Conservation (phyloP, 1,140 invertebrate genomes). For the Brachionus plicatilis region DNA sequence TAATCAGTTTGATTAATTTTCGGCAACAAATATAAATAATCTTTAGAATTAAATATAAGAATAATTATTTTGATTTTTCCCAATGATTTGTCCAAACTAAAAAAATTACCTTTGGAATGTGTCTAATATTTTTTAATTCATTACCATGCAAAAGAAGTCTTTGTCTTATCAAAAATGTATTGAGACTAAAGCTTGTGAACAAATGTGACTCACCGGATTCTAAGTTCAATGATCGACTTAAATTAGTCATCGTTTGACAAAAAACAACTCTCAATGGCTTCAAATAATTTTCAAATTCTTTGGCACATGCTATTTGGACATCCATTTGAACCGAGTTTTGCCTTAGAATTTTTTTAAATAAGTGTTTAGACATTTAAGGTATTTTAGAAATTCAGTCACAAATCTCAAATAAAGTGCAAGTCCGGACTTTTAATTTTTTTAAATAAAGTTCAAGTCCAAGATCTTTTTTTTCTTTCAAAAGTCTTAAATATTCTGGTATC, state of each 20-base stretch:
- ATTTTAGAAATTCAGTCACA: no score
- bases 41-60: background rate
- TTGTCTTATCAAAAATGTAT: conserved; percentile 69
- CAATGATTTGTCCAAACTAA: background rate
- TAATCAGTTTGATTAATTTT: background rate
- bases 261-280: conserved; percentile 4
- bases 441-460: no score
- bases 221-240: background rate
- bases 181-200: conserved; percentile 63
- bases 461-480: no score
- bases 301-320: conserved; percentile 54
- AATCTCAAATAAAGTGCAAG: no score
- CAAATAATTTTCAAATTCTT: conserved; percentile 42
- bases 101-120: conserved; percentile 69
- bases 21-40: background rate
- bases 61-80: background rate
- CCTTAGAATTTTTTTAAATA: conserved; percentile 46
- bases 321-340: conserved; percentile 72
- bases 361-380: background rate
- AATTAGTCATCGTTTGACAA: background rate
- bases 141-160: conserved; percentile 70
- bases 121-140: conserved; percentile 69
- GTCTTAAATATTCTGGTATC: no score
- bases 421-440: no score
- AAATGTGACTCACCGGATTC: conserved; percentile 42